Evolutionary conservation across 92 coral and sea anemone genomes (phyloP), one percentile per base, ranked within the genome.

Genomic region (Palythoa grandiflora): DNA sequence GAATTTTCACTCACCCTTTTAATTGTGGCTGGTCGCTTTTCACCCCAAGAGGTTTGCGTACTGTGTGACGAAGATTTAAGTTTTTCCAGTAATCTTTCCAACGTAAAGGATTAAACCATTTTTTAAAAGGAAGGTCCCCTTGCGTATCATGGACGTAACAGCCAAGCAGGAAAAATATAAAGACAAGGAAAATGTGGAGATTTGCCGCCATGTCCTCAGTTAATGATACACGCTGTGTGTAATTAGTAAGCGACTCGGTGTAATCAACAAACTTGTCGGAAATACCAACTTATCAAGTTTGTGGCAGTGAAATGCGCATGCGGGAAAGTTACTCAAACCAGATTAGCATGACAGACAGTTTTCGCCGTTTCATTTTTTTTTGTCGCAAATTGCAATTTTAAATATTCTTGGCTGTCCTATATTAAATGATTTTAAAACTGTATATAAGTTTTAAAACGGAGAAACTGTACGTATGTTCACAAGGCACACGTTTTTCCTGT

Each of bases 11-110:
- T 81, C 76, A 81, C 86, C 86, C 86, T 65, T 81, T 48, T 21
- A 81, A 47, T 38, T 47, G 74, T 3, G 75, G 28, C 86, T 81
- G 75, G 75, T 81, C 86, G 75, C 86, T 81, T 81, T 81, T 81
- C 20, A 81, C 60, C 52, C 57, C 86, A 12, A 47, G 61, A 40
- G 86, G 86, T 66, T 81, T 81, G 75, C 75, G 60, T 14, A 81
- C 44, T 5, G 86, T 81, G 47, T 81, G 86, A 3, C 38, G 74
- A 4, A 81, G 75, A 63, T 50, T 48, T 13, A 38, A 81, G 3
- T 8, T 68, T 63, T n/a, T 81, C 86, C 86, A 81, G 61, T 81
- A 65, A 8, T 47, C 59, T 47, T 81, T 81, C 86, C 86, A 81
- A 9, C 53, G 59, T 28, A 66, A 36, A 20, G 86, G 75, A n/a